These are phyloP conservation scores for Oreocharis arfaki DNA, from an alignment of 2,113 vertebrate species.

Conservation along the genomic window DNA sequence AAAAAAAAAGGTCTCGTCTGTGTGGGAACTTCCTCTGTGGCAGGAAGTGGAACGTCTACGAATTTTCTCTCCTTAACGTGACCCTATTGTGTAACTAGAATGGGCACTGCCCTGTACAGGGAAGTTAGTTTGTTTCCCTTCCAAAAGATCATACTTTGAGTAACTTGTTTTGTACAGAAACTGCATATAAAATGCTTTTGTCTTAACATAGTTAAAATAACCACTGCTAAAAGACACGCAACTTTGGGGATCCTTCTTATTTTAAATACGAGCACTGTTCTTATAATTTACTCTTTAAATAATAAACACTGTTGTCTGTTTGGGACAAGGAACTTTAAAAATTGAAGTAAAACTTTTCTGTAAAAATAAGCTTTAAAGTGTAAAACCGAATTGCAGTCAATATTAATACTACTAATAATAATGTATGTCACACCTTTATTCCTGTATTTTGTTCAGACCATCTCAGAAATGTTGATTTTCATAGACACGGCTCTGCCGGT, in stretches of 20 bases:
- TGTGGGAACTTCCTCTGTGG: background rate
- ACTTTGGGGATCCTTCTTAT: background rate
- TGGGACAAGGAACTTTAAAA: background rate
- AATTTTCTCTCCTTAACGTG: background rate
- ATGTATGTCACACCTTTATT: background rate
- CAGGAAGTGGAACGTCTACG: slow-evolving; percentile 27
- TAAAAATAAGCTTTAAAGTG: background rate
- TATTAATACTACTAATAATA: background rate
- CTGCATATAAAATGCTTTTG: background rate
- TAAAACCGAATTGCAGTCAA: background rate
- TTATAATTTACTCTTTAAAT: too few species aligned
- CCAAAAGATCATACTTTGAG: background rate
- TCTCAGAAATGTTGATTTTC: background rate
- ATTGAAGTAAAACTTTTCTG: background rate
- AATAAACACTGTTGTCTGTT: background rate
- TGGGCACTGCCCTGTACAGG: background rate
- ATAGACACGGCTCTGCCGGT: background rate
- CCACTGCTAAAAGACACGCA: background rate
- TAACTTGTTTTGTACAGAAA: background rate
- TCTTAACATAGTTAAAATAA: background rate
- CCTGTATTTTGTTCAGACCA: background rate
- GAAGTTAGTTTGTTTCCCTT: slow-evolving; percentile 32
- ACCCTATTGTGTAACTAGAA: slow-evolving; percentile 14
- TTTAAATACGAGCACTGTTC: background rate
- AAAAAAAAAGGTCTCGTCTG: background rate